Evolutionary conservation across 2,797 vertebrate genomes (phyloP).

Genomic region (Enteromius treurensis): DNA sequence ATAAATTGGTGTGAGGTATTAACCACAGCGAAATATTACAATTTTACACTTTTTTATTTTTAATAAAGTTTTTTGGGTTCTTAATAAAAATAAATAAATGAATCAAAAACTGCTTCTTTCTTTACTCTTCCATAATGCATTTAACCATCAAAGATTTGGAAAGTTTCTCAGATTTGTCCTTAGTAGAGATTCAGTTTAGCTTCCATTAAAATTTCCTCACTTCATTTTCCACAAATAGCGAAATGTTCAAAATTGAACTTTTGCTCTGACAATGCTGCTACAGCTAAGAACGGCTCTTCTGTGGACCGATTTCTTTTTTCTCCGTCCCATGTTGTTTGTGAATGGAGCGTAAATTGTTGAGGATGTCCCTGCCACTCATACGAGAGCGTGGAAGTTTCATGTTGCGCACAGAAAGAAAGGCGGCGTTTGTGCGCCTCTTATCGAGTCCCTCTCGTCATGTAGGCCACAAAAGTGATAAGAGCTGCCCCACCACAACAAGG

Average conservation of each 20-base stretch:
- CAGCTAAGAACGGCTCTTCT: background rate
- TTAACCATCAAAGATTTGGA: background rate
- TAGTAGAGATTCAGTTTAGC: background rate
- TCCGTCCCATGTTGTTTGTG: constrained; percentile 25
- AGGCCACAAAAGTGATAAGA: constrained; percentile 65
- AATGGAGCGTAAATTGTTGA: constrained; percentile 61
- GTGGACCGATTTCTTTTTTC: constrained; percentile 35
- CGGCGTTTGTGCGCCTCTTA: constrained; percentile 62
- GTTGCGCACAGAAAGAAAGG: constrained; percentile 65
- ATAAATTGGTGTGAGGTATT: background rate
- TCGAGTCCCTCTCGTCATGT: constrained; percentile 62
- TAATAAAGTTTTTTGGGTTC: background rate
- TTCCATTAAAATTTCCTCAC: background rate
- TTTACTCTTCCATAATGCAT: background rate
- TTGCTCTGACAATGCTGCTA: background rate
- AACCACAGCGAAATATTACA: background rate
- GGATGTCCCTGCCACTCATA: constrained; percentile 67
- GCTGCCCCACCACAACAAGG: constrained; percentile 58
- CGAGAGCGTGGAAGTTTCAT: constrained; percentile 56
- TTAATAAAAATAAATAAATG: background rate
- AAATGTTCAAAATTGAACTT: background rate
- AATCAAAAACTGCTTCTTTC: background rate
- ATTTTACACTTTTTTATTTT: background rate
- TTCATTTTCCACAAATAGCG: background rate
- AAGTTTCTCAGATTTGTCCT: background rate